These are phyloP conservation scores for Amphiura filiformis DNA, from an alignment of 35 echinoderm and acorn worm species.

Conservation along the genomic window DNA sequence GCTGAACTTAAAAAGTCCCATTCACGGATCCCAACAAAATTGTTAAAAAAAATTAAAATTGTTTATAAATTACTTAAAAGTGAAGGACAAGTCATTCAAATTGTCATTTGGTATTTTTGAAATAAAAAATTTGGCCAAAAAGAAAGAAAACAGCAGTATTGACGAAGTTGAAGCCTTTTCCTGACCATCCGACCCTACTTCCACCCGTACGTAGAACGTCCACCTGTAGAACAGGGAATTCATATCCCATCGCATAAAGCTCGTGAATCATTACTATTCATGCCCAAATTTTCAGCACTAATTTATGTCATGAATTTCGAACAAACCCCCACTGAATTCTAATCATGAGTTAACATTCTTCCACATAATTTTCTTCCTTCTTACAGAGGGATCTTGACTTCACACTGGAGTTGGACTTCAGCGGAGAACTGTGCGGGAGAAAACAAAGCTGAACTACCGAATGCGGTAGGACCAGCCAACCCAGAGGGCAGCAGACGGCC, in stretches of 20 bases:
- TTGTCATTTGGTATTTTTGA: no score
- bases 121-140: no score
- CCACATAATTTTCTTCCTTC: slow-evolving; percentile 8
- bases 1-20: background rate
- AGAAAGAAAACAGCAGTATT: no score
- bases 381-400: slow-evolving; percentile 93
- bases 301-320: background rate
- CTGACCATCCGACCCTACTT: no score
- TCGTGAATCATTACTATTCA: no score
- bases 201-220: background rate
- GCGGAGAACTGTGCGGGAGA: slow-evolving; percentile 68
- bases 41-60: background rate
- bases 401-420: slow-evolving; percentile 70
- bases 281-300: no score
- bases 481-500: no score
- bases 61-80: background rate
- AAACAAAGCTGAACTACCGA: slow-evolving; percentile 56
- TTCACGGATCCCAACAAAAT: background rate
- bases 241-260: background rate
- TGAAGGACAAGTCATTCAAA: no score
- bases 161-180: no score
- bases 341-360: background rate
- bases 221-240: background rate
- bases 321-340: background rate
- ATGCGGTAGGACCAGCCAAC: slow-evolving; percentile 80